Evolutionary conservation across 2,113 vertebrate genomes (phyloP).

Genomic region (Opisthocomus hoazin): DNA sequence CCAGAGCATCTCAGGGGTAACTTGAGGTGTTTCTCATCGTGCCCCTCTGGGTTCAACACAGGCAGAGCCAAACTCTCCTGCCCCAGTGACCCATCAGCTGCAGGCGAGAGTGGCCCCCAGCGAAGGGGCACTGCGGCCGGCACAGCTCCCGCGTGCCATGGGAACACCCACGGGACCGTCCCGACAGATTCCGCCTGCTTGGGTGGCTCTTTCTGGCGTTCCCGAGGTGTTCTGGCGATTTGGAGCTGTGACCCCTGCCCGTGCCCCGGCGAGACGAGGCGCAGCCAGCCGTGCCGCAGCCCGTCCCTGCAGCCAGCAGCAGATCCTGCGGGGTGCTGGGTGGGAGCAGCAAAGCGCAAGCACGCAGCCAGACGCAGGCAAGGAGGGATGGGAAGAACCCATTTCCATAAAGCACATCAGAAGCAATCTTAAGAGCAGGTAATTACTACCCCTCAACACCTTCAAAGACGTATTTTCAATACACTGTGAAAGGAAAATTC

Average conservation of each 20-base stretch:
- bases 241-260: background rate
- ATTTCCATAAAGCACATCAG: background rate
- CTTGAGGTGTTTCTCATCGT: background rate
- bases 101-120: rapidly evolving
- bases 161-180: background rate
- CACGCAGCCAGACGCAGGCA: background rate
- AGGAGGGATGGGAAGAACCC: background rate
- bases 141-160: rapidly evolving
- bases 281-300: no score
- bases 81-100: background rate
- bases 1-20: rapidly evolving
- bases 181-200: rapidly evolving
- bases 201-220: background rate
- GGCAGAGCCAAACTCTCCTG: background rate
- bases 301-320: background rate
- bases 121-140: no score
- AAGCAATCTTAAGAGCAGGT: background rate
- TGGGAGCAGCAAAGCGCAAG: background rate
- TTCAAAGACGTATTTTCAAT: background rate
- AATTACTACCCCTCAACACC: background rate
- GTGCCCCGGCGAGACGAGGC: background rate
- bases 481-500: background rate
- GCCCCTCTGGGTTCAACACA: rapidly evolving
- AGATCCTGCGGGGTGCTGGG: background rate
- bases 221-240: rapidly evolving